Evolutionary conservation across 2,888 invertebrate genomes (phyloP).

Genomic region (Trissolcus japonicus): DNA sequence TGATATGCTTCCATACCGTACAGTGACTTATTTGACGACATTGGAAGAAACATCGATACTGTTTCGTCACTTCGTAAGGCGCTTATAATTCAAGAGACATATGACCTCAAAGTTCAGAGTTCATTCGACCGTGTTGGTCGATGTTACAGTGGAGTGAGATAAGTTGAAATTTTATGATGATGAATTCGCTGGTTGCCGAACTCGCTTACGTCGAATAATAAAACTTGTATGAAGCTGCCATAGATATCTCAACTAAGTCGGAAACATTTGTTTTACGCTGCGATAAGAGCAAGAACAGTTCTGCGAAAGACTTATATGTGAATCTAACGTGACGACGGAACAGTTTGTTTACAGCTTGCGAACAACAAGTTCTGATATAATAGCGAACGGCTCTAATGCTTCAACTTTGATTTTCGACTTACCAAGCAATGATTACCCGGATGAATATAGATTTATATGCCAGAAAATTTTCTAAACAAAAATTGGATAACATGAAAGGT

Average conservation of each 20-base stretch:
- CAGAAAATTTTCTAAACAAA: no score
- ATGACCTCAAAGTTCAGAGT: constrained; percentile 55
- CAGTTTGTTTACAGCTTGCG: constrained; percentile 49
- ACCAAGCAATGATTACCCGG: no score
- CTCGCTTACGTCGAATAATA: constrained; percentile 60
- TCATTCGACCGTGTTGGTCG: constrained; percentile 55
- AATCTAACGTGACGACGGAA: constrained; percentile 47
- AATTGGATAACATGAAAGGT: no score
- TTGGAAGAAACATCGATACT: constrained; percentile 33
- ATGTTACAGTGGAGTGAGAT: constrained; percentile 58
- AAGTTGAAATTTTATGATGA: constrained; percentile 66
- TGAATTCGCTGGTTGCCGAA: constrained; percentile 61
- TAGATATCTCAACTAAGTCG: constrained; percentile 57
- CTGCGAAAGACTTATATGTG: constrained; percentile 46
- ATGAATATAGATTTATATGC: neutral
- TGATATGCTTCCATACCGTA: constrained; percentile 1
- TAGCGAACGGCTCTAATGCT: constrained; percentile 21
- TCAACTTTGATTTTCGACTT: no score
- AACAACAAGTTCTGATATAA: constrained; percentile 36
- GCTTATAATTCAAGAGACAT: constrained; percentile 56
- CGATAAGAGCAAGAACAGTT: constrained; percentile 53
- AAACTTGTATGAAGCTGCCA: constrained; percentile 59
- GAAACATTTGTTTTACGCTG: constrained; percentile 58
- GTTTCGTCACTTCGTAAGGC: constrained; percentile 51
- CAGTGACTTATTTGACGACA: constrained; percentile 25